A percentile compares a stretch with the other conserved stretches of the same genome.
Evolutionary conservation across 2,888 invertebrate genomes (phyloP).

Genomic region (Apamea crenata): DNA sequence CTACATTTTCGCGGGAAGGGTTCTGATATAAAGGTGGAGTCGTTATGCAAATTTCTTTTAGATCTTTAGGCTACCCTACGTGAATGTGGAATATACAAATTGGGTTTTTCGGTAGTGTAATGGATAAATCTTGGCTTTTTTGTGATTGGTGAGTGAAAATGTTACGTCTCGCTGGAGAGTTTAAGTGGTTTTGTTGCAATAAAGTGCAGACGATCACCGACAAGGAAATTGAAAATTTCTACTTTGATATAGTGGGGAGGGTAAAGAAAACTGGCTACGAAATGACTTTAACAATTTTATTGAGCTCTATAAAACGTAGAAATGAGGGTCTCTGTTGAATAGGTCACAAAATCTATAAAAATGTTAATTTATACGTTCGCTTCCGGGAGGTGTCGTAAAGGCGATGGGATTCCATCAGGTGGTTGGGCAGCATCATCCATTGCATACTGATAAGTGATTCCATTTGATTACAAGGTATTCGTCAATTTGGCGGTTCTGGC

Average conservation of each 20-base stretch:
- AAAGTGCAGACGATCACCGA: constrained; percentile 26
- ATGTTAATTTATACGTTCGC: constrained; percentile 48
- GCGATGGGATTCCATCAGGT: constrained; percentile 39
- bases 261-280: constrained; percentile 4
- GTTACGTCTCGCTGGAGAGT: background rate
- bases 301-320: constrained; percentile 37
- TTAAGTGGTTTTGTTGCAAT: constrained; percentile 19
- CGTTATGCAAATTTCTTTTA: constrained; percentile 71
- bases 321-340: constrained; percentile 38
- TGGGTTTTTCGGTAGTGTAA: constrained; percentile 56
- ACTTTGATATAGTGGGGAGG: constrained; percentile 2
- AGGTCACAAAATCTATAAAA: constrained; percentile 55
- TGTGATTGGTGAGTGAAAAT: constrained; percentile 23
- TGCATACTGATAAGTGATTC: constrained; percentile 52
- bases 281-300: constrained; percentile 46
- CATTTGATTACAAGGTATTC: constrained; percentile 17
- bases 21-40: constrained; percentile 64
- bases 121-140: constrained; percentile 53
- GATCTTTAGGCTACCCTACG: constrained; percentile 63
- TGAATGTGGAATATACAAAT: constrained; percentile 61
- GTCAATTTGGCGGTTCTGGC: constrained; percentile 4
- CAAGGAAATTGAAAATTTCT: constrained; percentile 23
- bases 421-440: constrained; percentile 25
- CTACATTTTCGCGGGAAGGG: constrained; percentile 60
- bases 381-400: constrained; percentile 41